Conservation (phyloP, 2,113 vertebrate genomes). For the Rhinoderma darwinii region DNA sequence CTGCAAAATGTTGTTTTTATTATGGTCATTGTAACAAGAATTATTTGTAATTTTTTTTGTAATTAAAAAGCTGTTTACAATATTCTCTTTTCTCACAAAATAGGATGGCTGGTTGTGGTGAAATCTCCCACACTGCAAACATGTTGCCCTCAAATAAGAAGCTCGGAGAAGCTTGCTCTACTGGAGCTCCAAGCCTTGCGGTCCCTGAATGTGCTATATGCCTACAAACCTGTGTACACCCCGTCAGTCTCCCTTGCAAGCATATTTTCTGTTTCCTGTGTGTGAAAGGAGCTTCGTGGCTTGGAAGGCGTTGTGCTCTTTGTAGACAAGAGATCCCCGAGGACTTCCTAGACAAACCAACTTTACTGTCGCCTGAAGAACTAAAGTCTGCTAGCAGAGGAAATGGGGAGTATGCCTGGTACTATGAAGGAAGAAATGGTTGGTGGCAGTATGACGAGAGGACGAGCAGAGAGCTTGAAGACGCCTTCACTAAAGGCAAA, state of each 20-base stretch:
- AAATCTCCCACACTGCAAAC: slow-evolving; percentile 83
- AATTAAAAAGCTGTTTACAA: not conserved
- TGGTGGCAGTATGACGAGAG: slow-evolving; percentile 99
- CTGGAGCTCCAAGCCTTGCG: slow-evolving; percentile 77
- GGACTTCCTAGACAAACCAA: slow-evolving; percentile 94
- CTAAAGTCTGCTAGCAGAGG: slow-evolving; percentile 85
- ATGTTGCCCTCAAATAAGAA: slow-evolving; percentile 81
- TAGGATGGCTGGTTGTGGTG: slow-evolving; percentile 92
- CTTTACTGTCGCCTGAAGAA: slow-evolving; percentile 90
- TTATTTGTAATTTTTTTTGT: too few species aligned
- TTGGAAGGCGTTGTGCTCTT: slow-evolving; percentile 93
- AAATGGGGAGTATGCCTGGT: slow-evolving; percentile 90
- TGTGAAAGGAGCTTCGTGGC: slow-evolving; percentile 97
- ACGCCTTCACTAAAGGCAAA: slow-evolving; percentile 89
- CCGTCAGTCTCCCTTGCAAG: slow-evolving; percentile 91
- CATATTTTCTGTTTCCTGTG: slow-evolving; percentile 98
- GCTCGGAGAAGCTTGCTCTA: slow-evolving; percentile 78
- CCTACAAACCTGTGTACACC: slow-evolving; percentile 92
- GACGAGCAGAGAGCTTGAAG: slow-evolving; percentile 92
- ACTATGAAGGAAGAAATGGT: slow-evolving; percentile 95
- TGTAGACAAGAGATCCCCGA: slow-evolving; percentile 95
- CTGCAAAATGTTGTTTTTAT: too few species aligned
- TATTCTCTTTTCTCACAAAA: slow-evolving; percentile 42
- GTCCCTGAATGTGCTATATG: slow-evolving; percentile 94
- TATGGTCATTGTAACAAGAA: too few species aligned